Evolutionary conservation across 2,888 invertebrate genomes (phyloP).

Genomic region (Carterocephalus palaemon): DNA sequence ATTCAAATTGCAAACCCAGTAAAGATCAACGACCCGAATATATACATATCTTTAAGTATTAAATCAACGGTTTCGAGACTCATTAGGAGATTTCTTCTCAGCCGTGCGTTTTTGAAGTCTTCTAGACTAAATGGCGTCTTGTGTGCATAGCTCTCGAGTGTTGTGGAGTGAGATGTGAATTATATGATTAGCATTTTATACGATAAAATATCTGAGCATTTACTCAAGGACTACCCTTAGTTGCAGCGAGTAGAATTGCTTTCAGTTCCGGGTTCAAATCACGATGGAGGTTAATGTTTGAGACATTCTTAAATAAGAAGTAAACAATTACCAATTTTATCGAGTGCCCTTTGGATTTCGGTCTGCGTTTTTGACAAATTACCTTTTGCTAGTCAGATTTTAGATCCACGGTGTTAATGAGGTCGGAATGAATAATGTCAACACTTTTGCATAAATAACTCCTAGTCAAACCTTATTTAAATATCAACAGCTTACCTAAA

Average conservation of each 20-base stretch:
- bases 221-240: background rate
- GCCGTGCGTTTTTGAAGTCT: conserved; percentile 15
- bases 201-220: conserved; percentile 8
- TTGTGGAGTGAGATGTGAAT: conserved; percentile 12
- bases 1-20: too few species aligned
- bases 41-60: too few species aligned
- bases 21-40: too few species aligned
- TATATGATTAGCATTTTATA: conserved; percentile 22
- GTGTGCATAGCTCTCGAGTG: conserved; percentile 16
- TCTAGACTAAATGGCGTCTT: conserved; percentile 17
- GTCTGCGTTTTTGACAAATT: background rate
- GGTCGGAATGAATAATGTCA: background rate
- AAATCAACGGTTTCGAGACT: too few species aligned
- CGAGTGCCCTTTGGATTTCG: background rate
- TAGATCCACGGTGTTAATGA: background rate
- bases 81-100: too few species aligned
- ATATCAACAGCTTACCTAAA: too few species aligned
- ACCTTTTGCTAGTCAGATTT: background rate
- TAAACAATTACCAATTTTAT: conserved; percentile 8
- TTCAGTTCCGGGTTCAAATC: conserved; percentile 22
- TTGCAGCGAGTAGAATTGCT: background rate
- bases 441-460: background rate
- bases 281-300: conserved; percentile 11
- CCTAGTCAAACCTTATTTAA: too few species aligned
- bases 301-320: conserved; percentile 13